Evolutionary conservation across 2,888 invertebrate genomes (phyloP), one percentile per base, ranked within the genome.

Genomic region (Chrysina gloriosa): DNA sequence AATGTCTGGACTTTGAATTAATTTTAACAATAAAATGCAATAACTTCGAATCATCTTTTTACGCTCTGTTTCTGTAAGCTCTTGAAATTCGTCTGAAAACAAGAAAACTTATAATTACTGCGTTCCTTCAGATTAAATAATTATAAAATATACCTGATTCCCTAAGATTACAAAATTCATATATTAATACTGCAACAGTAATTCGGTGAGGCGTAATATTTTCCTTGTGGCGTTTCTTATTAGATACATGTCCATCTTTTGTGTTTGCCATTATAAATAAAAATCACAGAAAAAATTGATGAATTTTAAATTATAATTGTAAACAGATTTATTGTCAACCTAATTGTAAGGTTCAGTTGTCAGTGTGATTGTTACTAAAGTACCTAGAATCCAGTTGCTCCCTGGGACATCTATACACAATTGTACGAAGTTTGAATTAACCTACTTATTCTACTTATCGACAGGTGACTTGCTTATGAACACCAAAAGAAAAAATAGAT

Each of bases 1-100:
- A 87, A 94, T 88, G 79, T 94, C 94, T 16, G 93, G 92, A 74
- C 91, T 91, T 88, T 93, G 93, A 72, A 95, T 90, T 23, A 95
- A 83, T 81, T 93, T 92, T 11, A 95, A 84, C 27, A 93, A 87
- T 3, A 92, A 85, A 81, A 94, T 89, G 83, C 94, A 93, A 81
- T 95, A 94, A 78, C 92, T 90, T 74, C 92, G 89, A 16, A 72
- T 67, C 7, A 67, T 63, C 21, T 48, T 68, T 31, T 71, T 68
- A 11, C 29, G 58, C 56, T 58, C 52, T 27, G 65, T 29, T n/a
- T 85, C 86, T 70, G 86, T 84, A 61, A 80, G 72, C 56, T 78
- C 67, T 54, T 75, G 75, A 67, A 79, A 84, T 76, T 85, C 86
- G 56, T 85, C 89, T 89, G 78, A 67, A 86, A 86, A 50, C 68